Percentiles rank a stretch among this genome's conserved stretches.
Conservation (phyloP, 2,797 vertebrate genomes). For the Smutsia gigantea region DNA sequence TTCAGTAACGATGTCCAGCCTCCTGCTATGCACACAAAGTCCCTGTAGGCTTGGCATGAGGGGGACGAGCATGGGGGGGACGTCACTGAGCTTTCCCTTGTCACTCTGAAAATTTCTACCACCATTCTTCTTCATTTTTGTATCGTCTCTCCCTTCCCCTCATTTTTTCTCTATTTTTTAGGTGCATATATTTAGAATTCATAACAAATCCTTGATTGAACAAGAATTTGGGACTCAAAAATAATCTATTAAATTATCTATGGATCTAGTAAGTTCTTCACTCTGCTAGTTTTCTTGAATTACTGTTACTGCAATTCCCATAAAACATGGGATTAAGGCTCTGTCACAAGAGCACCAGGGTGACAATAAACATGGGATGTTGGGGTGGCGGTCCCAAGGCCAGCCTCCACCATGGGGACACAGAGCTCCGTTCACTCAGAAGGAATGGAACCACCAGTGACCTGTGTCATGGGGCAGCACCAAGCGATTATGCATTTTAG, state of each 20-base stretch:
- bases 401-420: background rate
- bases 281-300: background rate
- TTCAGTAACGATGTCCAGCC: too few relatives aligned
- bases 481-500: background rate
- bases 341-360: background rate
- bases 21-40: background rate
- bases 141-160: background rate
- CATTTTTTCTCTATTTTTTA: background rate
- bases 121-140: background rate
- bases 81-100: background rate
- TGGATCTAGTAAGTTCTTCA: background rate
- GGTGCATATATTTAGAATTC: background rate
- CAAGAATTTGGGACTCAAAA: background rate
- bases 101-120: background rate
- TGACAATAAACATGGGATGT: background rate
- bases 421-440: too few relatives aligned
- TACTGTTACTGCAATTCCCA: background rate
- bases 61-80: too few relatives aligned
- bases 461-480: too few relatives aligned
- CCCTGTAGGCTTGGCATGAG: too few relatives aligned
- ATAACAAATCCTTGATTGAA: background rate
- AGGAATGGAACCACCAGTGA: background rate
- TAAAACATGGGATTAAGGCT: fast-evolving
- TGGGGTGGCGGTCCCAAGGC: background rate
- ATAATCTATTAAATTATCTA: background rate